Base-by-base conservation (phyloP, 2,888 invertebrate species). In the Cordilura impudica region DNA sequence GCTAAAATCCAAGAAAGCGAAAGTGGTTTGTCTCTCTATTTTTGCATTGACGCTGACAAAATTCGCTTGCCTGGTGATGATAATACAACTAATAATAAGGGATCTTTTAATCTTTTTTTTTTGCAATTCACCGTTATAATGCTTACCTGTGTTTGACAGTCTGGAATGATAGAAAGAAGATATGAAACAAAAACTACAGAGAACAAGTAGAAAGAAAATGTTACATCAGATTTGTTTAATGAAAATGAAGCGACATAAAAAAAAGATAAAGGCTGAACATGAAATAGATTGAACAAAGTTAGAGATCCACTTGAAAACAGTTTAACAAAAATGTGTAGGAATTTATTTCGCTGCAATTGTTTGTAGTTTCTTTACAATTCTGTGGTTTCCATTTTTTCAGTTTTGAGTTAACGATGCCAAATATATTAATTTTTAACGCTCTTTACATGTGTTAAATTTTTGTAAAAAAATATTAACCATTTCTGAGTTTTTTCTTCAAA, bases 201-300 rank as follows among this genome's bases (percentile, higher is more conserved):
- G 71, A 14, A 10, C 35, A 43, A 69, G 69, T 35, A 63, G 29
- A 51, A 51, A 70, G 58, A 45, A 51, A 58, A 73, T 71, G 56
- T 79, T 79, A 79, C 79, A 79, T 79, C 79, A 79, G 79, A 43
- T 75, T 67, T 75, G 45, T 49, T 66, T 63, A 26, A 61, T 65
- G 29, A 16, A 23, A 65, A 69, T 63, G 18, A 56, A 51, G 21
- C 14, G 18, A 45, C 45, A 23, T n/a, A 29, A 35, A 39, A 16
- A 43, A 29, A 35, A 60, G 29, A 31, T 29, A 47, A 16, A 60
- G 26, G 45, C 0, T n/a, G 35, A 1, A 2, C 35, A 39, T n/a
- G 2, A n/a, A n/a, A 1, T n/a, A 39, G 4, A n/a, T 39, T 39
- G 1, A 3, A 35, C 35, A 35, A n/a, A n/a, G n/a, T n/a, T n/a